Evolutionary conservation across 2,797 vertebrate genomes (phyloP), one percentile per base, ranked within the genome.

Genomic region (Neosalanx taihuensis): DNA sequence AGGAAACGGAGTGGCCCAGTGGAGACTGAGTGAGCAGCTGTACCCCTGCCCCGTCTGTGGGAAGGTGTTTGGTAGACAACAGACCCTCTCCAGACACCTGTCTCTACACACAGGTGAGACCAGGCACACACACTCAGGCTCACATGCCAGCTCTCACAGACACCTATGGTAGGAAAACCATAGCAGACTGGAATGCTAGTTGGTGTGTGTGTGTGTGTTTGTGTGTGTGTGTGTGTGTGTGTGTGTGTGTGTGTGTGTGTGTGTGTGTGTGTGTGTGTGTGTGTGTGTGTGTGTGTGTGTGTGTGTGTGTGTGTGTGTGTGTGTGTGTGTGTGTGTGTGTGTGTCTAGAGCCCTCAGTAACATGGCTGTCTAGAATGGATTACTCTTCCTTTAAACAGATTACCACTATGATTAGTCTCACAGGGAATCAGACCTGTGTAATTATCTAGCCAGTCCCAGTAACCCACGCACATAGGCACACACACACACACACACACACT

Each of bases 11-110:
- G 90, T 96, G 67, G 86, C 94, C 5, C 93, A 94, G 70, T 98
- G 97, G 97, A 95, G 95, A 79, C 92, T 97, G 73, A 97, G 90
- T 0, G 96, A 99, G 76, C 97, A 99, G 90, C 96, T 98, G 83
- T 98, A 95, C 86, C 96, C 97, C 68, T 99, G 97, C 79, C 92
- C 96, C 0, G 90, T 99, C 76, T 99, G 97, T 84, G 95, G 98
- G 75, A 99, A 99, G 89, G 98, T 99, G 83, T 99, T 99, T 62
- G 98, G 98, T 69, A 91, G 97, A 72, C 98, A 99, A 88, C 97
- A 99, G 91, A 99, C 98, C 1, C 91, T 99, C 78, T 98, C 98
- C 68, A 95, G 97, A 77, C 98, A 99, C 84, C 93, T 99, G 83
- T 96, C 96, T 0, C 89, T 99, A 83, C 98, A 99, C 94, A 97